Evolutionary conservation across 1,140 invertebrate species (phyloP), one percentile per base, ranked within the genome.

Genomic region (Saccostrea cuccullata): DNA sequence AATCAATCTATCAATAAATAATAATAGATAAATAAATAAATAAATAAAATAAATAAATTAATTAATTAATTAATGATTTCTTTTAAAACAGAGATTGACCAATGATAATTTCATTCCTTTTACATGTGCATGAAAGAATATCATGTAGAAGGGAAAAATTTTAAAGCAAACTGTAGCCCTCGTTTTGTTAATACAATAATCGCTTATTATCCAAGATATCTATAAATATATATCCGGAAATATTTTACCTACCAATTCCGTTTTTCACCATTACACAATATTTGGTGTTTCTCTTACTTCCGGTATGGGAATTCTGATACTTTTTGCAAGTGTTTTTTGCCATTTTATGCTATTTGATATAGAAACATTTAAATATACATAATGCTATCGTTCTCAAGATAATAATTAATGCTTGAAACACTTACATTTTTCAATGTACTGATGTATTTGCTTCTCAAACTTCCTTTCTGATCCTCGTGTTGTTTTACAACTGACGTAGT

Each of bases 281-380:
- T 20, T 67, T 67, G 8, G 9, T 36, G 8, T 36, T 30, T 30
- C 70, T 77, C 36, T 77, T 77, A 77, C 70, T 77, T 77, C 70
- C 70, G 70, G 70, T 77, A 13, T 77, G 70, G 70, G 70, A 77
- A 77, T 30, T 77, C 70, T 77, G 26, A 26, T 77, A 77, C 17
- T 77, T 36, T 30, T 77, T 23, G 70, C 30, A 36, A 77, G 26
- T 77, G 11, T 13, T 9, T 67, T 20, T 11, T 64, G 13, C 70
- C 11, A 30, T 30, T 12, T 77, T 36, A 8, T 36, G 23, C 15
- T 30, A 15, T 77, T 26, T 77, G 11, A 77, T 36, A 77, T 17
- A 4, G 11, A 77, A 77, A 77, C 70, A 30, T 36, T 26, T 77
- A 6, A 77, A 77, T 30, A 17, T 77, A 30, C 26, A 40, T 30